Base-by-base conservation (phyloP, 2,888 invertebrate genomes). In the Herminia tarsipennalis region DNA sequence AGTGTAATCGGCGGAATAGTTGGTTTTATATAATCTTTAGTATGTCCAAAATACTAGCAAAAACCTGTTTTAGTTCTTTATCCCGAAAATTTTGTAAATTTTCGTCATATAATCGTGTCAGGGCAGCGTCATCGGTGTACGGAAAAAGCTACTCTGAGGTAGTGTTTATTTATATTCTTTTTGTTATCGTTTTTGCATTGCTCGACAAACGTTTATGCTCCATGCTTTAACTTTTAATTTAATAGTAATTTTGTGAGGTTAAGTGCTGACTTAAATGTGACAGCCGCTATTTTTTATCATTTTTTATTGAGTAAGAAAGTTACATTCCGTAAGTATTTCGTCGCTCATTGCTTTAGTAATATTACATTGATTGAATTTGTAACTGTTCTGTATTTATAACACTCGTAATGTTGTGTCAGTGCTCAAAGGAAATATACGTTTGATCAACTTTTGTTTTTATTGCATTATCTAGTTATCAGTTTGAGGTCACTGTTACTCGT, bases 391-490 rank as follows among this genome's bases (percentile, higher is more conserved):
- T n/a, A n/a, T n/a, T n/a, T n/a, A n/a, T n/a, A n/a, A n/a, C n/a
- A n/a, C n/a, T n/a, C n/a, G n/a, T n/a, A n/a, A n/a, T n/a, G 32
- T 32, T 65, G 43, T 41, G 68, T 62, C 58, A 51, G 51, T 56
- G 69, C 54, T 56, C 36, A 34, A 38, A 22, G 38, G 42, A 51
- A 62, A 43, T 55, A 55, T 42, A 61, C 20, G 37, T 28, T n/a
- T n/a, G 27, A 66, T 71, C 66, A 85, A 83, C 70, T 75, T 70
- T 74, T 87, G 80, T 83, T 85, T 81, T 64, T 71, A 85, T 88
- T 87, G 80, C 87, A 78, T 72, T 84, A 83, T 77, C 73, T 60
- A 47, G 50, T 71, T 76, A 85, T 78, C 81, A 76, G 61, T 61
- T 42, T 66, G 65, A 73, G 85, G 87, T 88, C 86, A 86, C 53